Evolutionary conservation across 2,888 invertebrate species (phyloP).

Genomic region (Pandemis cinnamomeana): DNA sequence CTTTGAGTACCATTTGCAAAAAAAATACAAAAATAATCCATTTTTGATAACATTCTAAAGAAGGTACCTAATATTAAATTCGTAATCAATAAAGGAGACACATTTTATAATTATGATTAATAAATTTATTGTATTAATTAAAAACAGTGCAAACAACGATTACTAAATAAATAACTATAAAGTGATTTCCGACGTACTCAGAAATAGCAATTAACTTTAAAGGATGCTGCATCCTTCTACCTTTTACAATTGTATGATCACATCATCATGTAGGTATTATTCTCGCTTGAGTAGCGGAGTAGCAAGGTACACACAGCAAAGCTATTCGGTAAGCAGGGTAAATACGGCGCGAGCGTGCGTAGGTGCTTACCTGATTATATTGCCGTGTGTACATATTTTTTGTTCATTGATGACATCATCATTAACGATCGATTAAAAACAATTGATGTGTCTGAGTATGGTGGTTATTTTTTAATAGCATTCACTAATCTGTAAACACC

Average conservation of each 20-base stretch:
- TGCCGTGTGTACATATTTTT: too few relatives aligned
- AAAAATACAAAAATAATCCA: too few relatives aligned
- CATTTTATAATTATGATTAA: background rate
- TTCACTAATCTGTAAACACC: background rate
- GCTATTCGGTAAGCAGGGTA: too few relatives aligned
- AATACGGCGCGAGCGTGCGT: too few relatives aligned
- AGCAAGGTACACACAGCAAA: too few relatives aligned
- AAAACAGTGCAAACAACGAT: slow-evolving; percentile 1
- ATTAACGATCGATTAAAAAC: background rate
- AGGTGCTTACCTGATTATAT: too few relatives aligned
- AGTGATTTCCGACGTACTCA: background rate
- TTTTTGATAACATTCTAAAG: too few relatives aligned
- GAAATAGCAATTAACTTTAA: background rate
- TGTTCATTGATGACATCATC: too few relatives aligned
- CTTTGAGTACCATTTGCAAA: too few relatives aligned
- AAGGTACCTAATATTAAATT: background rate
- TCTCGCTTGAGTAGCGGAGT: too few relatives aligned
- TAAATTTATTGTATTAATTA: background rate
- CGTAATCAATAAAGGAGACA: background rate
- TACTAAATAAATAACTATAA: slow-evolving; percentile 1
- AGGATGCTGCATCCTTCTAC: background rate
- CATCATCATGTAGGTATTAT: too few relatives aligned
- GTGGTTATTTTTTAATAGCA: background rate
- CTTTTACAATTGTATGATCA: too few relatives aligned
- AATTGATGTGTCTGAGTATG: background rate